Evolutionary conservation across 2,888 invertebrate genomes (phyloP).

Genomic region (Ophonus ardosiacus): DNA sequence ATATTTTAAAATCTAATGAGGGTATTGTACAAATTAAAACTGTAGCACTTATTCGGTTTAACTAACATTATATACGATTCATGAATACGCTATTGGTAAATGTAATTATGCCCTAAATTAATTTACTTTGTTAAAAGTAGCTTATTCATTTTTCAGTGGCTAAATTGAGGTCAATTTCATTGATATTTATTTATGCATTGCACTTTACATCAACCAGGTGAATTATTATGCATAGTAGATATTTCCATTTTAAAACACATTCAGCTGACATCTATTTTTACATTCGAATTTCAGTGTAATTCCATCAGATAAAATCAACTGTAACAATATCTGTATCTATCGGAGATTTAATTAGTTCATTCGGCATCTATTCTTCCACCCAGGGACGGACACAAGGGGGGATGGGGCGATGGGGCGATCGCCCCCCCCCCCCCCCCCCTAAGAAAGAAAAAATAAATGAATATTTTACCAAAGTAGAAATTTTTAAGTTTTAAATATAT

Average conservation of each 20-base stretch:
- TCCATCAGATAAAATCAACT: background rate
- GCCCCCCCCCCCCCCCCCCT: no score
- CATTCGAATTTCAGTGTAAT: background rate
- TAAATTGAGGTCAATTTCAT: slow-evolving; percentile 5
- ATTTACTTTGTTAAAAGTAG: background rate
- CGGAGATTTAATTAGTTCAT: background rate
- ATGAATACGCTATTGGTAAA: background rate
- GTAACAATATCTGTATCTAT: background rate
- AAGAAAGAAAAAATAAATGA: no score
- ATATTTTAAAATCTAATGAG: no score
- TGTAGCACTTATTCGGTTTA: background rate
- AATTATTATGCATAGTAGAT: background rate
- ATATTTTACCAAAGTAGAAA: no score
- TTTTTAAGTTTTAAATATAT: no score
- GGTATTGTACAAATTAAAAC: background rate
- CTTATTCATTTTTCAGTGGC: background rate
- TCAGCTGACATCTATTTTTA: slow-evolving; percentile 2
- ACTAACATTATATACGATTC: background rate
- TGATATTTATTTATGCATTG: slow-evolving; percentile 21
- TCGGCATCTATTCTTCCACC: background rate
- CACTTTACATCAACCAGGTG: background rate
- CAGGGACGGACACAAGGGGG: background rate
- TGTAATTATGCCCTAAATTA: background rate
- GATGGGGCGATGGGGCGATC: no score
- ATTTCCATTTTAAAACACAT: slow-evolving; percentile 8